A percentile compares a stretch with the other conserved stretches of the same genome.
Conservation (phyloP, 2,113 vertebrate species). For the Oncorhynchus mykiss region DNA sequence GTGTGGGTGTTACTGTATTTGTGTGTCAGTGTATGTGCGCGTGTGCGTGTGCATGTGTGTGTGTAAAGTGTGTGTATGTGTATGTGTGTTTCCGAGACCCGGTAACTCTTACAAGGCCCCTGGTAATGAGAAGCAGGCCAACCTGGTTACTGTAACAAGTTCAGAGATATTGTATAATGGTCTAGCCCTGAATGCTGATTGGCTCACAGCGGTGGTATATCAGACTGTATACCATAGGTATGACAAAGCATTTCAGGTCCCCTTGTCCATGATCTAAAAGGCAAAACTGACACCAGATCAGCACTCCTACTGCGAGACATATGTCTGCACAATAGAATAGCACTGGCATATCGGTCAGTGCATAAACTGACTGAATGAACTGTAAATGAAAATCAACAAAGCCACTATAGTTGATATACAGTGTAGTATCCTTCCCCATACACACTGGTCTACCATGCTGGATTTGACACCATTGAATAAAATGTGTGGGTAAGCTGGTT, state of each 20-base stretch:
- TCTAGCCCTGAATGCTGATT: conserved; percentile 1
- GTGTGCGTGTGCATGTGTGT: neutral
- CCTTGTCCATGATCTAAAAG: no score
- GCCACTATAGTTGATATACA: neutral
- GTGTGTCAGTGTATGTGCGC: neutral
- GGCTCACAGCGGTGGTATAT: no score
- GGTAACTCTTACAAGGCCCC: conserved; percentile 38
- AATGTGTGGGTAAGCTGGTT: no score
- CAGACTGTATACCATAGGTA: no score
- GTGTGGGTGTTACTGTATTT: neutral
- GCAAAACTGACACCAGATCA: no score
- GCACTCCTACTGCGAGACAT: no score
- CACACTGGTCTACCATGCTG: neutral
- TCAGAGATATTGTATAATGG: conserved; percentile 46
- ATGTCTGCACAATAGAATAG: neutral
- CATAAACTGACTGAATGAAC: neutral
- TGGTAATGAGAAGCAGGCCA: conserved; percentile 63
- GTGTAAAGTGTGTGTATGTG: conserved; percentile 7
- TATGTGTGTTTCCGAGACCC: conserved; percentile 21
- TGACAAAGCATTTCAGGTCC: no score
- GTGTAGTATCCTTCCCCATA: neutral
- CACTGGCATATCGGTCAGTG: neutral
- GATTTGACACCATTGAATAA: no score
- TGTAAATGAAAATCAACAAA: neutral
- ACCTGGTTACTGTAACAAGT: conserved; percentile 53